Percentiles rank a stretch among this genome's conserved stretches.
Evolutionary conservation across 2,797 vertebrate species (phyloP).

Genomic region (Acanthurus tractus): DNA sequence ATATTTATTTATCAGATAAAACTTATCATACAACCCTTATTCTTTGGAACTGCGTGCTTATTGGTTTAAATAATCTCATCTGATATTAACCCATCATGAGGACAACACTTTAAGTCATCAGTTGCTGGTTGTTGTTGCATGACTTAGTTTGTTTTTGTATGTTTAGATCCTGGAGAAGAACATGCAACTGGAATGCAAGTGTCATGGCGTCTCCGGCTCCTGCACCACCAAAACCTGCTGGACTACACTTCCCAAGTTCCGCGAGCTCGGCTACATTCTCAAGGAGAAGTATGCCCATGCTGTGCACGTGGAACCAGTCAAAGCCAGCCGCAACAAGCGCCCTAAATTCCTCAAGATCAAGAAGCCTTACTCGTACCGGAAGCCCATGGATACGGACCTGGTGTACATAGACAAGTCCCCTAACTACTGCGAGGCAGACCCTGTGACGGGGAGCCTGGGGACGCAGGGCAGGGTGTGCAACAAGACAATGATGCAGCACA

Average conservation of each 20-base stretch:
- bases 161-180: slow-evolving; percentile 93
- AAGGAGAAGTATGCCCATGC: slow-evolving; percentile 96
- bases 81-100: slow-evolving; percentile 12
- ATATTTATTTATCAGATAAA: not conserved
- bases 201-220: slow-evolving; percentile 96
- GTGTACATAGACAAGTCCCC: slow-evolving; percentile 98
- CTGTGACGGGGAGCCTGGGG: slow-evolving; percentile 92
- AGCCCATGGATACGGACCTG: slow-evolving; percentile 96
- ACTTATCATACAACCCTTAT: slow-evolving; percentile 3
- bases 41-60: not conserved
- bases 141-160: slow-evolving; percentile 54
- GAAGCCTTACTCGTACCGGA: slow-evolving; percentile 95
- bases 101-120: slow-evolving; percentile 10
- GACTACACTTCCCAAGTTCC: slow-evolving; percentile 97
- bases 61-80: slow-evolving; percentile 1
- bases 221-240: slow-evolving; percentile 99
- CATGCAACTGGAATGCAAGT: slow-evolving; percentile 98
- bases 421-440: slow-evolving; percentile 97
- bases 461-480: slow-evolving; percentile 97
- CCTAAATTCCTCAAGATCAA: slow-evolving; percentile 98
- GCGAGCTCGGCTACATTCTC: slow-evolving; percentile 96
- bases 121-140: slow-evolving; percentile 12
- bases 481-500: slow-evolving; percentile 94
- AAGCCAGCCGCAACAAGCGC: slow-evolving; percentile 94
- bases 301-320: slow-evolving; percentile 94